These are phyloP conservation scores for Amphipoea oculea DNA, from an alignment of 2,888 invertebrate species.

Conservation along the genomic window DNA sequence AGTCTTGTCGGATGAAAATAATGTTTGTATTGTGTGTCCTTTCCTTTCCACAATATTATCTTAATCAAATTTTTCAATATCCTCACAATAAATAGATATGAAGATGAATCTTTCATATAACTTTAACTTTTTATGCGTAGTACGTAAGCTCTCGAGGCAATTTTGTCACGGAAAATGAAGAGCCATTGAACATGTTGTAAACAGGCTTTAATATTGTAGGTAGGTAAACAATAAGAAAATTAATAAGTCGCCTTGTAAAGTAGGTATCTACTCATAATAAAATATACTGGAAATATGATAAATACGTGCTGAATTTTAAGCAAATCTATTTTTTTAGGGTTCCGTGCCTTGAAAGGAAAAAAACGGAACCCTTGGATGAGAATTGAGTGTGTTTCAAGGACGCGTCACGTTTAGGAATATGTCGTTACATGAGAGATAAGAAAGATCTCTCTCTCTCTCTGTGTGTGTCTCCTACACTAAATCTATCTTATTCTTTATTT, in stretches of 20 bases:
- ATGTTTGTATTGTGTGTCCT: not conserved
- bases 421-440: too few species aligned
- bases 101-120: not conserved
- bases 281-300: not conserved
- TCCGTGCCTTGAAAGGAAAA: too few species aligned
- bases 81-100: conserved; percentile 2
- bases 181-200: conserved; percentile 30
- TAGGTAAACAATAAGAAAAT: conserved; percentile 18
- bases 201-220: conserved; percentile 8
- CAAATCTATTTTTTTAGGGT: not conserved
- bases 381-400: too few species aligned
- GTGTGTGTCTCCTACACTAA: too few species aligned
- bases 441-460: too few species aligned
- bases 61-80: conserved; percentile 4
- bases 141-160: not conserved
- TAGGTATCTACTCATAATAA: not conserved
- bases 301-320: not conserved
- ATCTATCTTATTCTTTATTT: too few species aligned
- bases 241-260: not conserved
- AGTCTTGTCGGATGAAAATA: not conserved
- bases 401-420: too few species aligned
- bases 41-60: too few species aligned
- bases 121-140: conserved; percentile 4
- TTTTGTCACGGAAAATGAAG: conserved; percentile 8
- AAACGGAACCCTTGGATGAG: too few species aligned